Conservation (phyloP, 2,113 vertebrate species). For the Pterocles burchelli region DNA sequence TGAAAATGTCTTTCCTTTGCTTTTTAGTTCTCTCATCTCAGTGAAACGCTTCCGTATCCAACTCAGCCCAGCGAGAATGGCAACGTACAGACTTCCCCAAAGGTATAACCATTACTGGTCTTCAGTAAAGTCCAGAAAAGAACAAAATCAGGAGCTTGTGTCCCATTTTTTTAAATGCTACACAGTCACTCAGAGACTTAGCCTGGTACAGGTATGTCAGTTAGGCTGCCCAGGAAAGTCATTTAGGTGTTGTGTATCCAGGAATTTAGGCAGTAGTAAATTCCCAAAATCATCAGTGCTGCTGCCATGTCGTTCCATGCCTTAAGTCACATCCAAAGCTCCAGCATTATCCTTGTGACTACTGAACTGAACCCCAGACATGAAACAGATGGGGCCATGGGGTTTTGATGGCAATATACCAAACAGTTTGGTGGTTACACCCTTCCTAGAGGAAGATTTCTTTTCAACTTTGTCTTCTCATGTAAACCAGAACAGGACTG, state of each 20-base stretch:
- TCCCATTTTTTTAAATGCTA: background rate
- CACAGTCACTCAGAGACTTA: background rate
- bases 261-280: background rate
- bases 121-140: background rate
- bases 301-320: background rate
- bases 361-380: background rate
- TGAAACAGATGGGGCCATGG: background rate
- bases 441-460: background rate
- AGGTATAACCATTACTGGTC: background rate
- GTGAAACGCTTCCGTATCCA: background rate
- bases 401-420: background rate
- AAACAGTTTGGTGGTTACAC: background rate
- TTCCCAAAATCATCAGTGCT: background rate
- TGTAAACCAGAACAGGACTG: background rate
- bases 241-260: background rate
- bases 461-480: background rate
- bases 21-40: background rate
- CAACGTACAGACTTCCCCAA: background rate
- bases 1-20: slow-evolving; percentile 3
- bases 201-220: background rate
- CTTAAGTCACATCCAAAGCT: background rate
- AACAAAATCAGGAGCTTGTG: background rate
- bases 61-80: background rate
- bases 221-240: background rate
- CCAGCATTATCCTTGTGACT: background rate